Evolutionary conservation across 2,888 invertebrate species (phyloP), one percentile per base, ranked within the genome.

Genomic region (Chymomyza fuscimana): DNA sequence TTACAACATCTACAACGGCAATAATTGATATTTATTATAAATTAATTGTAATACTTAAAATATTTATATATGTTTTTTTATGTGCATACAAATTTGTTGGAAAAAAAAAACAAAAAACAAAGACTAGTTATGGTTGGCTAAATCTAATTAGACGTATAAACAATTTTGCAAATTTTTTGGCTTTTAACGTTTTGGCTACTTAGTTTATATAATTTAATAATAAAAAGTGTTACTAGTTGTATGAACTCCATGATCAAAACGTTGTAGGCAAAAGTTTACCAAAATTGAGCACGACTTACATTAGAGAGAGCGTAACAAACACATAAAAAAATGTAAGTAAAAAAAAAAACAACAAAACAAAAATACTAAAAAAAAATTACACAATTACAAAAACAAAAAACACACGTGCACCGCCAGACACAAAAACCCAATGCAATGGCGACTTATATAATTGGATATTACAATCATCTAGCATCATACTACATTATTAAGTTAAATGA

Each of bases 1-100:
- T 46, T 71, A 19, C 60, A 69, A 72, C 76, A 76, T 4, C 62
- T 16, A 19, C 50, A 62, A 62, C 9, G 40, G 46, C 62, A 62
- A 76, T 77, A 71, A 73, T 63, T 80, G 74, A 86, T 84, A 86
- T 81, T 83, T 74, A 86, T 76, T 80, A 70, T 78, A 76, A 67
- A 76, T 36, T 72, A 70, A 74, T 81, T 65, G 73, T 72, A 76
- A 71, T 67, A 79, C 78, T 78, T 77, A 79, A 71, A 76, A 72
- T 80, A 73, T 76, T 83, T 85, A 19, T 86, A 76, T 77, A 67
- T 80, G 77, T 83, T 71, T 56, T 69, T 71, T 54, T 74, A 75
- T 73, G 74, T 73, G n/a, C 22, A 9, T 46, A 65, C 62, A 74
- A 70, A 74, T 74, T 76, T 82, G 22, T 78, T 76, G 65, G 76